Evolutionary conservation across 2,888 invertebrate genomes (phyloP).

Genomic region (Pterobdella sp.): DNA sequence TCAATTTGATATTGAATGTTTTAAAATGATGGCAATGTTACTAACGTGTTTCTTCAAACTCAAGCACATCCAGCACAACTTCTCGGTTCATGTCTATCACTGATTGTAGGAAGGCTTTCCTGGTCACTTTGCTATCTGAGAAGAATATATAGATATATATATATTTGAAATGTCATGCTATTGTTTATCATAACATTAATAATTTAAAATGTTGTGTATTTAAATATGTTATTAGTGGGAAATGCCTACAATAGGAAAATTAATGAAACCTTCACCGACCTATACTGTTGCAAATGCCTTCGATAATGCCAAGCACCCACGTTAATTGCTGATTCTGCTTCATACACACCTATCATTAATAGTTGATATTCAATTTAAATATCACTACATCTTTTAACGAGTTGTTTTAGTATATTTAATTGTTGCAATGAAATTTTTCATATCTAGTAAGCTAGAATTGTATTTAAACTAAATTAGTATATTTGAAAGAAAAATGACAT

Average conservation of each 20-base stretch:
- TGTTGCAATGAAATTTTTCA: no score
- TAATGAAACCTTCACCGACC: slow-evolving; percentile 23
- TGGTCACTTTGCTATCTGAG: slow-evolving; percentile 44
- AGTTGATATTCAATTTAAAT: no score
- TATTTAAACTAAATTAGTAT: neutral
- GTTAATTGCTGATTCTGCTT: slow-evolving; percentile 44
- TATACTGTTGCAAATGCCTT: slow-evolving; percentile 33
- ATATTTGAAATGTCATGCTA: no score
- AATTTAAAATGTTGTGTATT: neutral
- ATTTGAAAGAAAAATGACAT: neutral
- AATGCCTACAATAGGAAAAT: slow-evolving; percentile 37
- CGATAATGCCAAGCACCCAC: slow-evolving; percentile 44
- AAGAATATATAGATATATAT: no score
- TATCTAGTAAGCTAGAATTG: no score
- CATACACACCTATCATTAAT: slow-evolving; percentile 44
- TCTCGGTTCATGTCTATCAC: slow-evolving; percentile 48
- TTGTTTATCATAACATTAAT: no score
- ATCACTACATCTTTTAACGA: no score
- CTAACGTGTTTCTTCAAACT: slow-evolving; percentile 44
- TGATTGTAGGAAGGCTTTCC: slow-evolving; percentile 43
- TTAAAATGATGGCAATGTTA: neutral
- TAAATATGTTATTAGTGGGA: neutral
- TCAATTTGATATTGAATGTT: no score
- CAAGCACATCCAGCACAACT: slow-evolving; percentile 46
- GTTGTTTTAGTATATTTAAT: no score